A percentile compares a stretch with the other conserved stretches of the same genome.
These are phyloP conservation scores for human (Homo sapiens) DNA, from an alignment of 2,113 vertebrate genomes.

Conservation along the genomic window DNA sequence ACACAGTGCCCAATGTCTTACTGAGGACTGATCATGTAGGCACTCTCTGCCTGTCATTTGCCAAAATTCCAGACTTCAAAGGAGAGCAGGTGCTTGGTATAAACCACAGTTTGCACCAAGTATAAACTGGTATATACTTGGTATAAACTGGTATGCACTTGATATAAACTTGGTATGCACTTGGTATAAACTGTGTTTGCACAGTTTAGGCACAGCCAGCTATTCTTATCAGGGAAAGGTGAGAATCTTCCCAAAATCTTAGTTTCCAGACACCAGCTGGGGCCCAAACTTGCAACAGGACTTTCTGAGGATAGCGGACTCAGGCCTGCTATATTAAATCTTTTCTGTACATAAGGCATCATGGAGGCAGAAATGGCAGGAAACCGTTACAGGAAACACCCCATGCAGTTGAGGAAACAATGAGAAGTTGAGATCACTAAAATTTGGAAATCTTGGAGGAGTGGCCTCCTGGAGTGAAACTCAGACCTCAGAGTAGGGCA, in stretches of 20 bases:
- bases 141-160: too few relatives aligned
- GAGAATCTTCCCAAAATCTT: neutral
- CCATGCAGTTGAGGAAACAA: neutral
- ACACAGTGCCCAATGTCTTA: neutral
- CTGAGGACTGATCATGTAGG: accelerated
- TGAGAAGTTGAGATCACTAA: neutral
- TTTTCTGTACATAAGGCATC: neutral
- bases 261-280: neutral
- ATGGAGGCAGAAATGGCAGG: neutral
- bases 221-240: neutral
- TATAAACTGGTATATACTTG: too few relatives aligned
- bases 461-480: neutral
- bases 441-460: neutral
- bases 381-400: neutral
- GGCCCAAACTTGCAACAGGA: neutral
- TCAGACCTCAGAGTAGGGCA: neutral
- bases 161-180: too few relatives aligned
- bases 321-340: neutral
- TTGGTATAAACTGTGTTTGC: neutral
- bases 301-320: neutral
- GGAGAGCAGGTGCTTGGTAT: neutral
- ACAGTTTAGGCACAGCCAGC: neutral
- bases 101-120: neutral
- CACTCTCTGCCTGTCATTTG: neutral
- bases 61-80: neutral